A percentile compares a stretch with the other conserved stretches of the same genome.
Evolutionary conservation across 2,797 vertebrate genomes (phyloP).

Genomic region (Amazonetta brasiliensis): DNA sequence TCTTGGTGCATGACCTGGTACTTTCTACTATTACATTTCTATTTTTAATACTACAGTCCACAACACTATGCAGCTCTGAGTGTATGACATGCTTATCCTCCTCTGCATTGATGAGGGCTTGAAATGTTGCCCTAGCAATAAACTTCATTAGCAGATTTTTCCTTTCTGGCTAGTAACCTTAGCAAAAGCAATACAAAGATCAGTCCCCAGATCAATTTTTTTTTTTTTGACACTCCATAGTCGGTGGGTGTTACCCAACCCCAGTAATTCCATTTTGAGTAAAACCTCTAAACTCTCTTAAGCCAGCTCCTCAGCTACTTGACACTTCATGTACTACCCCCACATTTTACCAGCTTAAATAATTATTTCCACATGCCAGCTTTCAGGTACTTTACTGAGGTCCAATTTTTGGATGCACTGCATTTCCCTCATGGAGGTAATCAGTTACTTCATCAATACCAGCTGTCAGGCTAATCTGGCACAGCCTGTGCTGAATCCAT

Average conservation of each 20-base stretch:
- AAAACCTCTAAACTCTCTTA: not conserved
- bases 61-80: not conserved
- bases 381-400: not conserved
- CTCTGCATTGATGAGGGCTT: not conserved
- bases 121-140: not conserved
- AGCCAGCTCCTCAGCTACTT: not conserved
- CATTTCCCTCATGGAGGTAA: not conserved
- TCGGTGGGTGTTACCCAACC: not conserved
- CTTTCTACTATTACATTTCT: constrained; percentile 7
- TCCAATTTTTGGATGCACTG: not conserved
- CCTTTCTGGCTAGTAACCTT: not conserved
- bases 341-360: not conserved
- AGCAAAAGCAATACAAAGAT: not conserved
- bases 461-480: not conserved
- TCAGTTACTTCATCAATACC: rapidly evolving
- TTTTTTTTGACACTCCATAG: not conserved
- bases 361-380: not conserved
- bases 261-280: not conserved
- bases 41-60: not conserved
- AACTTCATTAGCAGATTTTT: not conserved
- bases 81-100: not conserved
- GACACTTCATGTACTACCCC: not conserved
- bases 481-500: not conserved
- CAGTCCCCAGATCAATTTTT: not conserved
- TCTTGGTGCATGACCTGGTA: not conserved